These are phyloP conservation scores for Spilogale gracilis DNA, from an alignment of 2,113 vertebrate species.

Conservation along the genomic window DNA sequence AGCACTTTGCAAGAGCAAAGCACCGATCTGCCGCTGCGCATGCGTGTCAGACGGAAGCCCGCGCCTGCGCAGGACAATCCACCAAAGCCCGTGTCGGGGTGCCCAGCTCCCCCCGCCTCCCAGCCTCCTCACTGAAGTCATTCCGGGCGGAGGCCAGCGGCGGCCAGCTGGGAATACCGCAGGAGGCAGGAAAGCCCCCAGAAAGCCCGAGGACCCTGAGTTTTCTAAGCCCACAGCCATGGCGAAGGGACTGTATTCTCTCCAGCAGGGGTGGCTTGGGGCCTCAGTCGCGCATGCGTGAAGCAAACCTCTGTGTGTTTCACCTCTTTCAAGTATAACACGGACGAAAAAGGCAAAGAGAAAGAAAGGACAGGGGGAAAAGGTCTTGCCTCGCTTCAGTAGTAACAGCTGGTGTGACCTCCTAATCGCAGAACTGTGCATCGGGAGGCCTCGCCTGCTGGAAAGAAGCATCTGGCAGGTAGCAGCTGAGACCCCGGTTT, in stretches of 20 bases:
- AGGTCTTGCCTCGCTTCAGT: conserved; percentile 65
- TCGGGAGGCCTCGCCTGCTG: conserved; percentile 62
- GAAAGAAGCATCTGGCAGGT: conserved; percentile 61
- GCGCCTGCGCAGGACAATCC: conserved; percentile 69
- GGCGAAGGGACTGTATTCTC: conserved; percentile 60
- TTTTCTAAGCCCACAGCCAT: conserved; percentile 71
- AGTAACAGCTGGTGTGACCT: conserved; percentile 74
- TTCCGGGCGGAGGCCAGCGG: conserved; percentile 76
- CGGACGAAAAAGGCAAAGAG: conserved; percentile 75
- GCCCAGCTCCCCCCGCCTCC: conserved; percentile 65
- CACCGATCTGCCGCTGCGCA: conserved; percentile 83
- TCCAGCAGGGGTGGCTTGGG: background rate
- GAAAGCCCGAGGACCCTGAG: conserved; percentile 60
- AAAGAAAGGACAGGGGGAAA: background rate
- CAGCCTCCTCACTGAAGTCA: conserved; percentile 85
- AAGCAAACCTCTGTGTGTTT: conserved; percentile 78
- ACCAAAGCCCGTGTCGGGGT: conserved; percentile 81
- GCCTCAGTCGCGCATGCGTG: conserved; percentile 45
- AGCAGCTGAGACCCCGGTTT: conserved; percentile 42
- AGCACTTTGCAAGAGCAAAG: conserved; percentile 83
- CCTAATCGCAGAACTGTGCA: conserved; percentile 64
- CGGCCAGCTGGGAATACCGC: conserved; percentile 79
- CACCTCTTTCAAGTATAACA: conserved; percentile 78
- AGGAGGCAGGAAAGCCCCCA: conserved; percentile 78
- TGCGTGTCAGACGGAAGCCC: conserved; percentile 69